Conservation (phyloP, 1,140 invertebrate genomes). For the Charaxes varanes region DNA sequence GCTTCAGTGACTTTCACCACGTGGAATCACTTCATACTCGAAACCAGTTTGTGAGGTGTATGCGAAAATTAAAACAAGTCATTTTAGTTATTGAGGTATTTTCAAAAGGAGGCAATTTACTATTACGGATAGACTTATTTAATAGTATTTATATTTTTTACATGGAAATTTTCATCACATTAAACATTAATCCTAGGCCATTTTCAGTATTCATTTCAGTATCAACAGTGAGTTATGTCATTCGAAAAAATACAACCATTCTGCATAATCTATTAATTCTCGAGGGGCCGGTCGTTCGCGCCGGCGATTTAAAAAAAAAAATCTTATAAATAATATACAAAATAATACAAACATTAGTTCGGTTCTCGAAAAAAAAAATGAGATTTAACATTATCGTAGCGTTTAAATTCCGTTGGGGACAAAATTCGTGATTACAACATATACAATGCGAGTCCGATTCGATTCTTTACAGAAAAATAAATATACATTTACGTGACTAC, state of each 20-base stretch:
- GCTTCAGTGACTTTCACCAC: conserved; percentile 20
- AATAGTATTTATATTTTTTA: conserved; percentile 73
- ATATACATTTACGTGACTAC: conserved; percentile 65
- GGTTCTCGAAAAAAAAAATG: conserved; percentile 45
- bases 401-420: conserved; percentile 44
- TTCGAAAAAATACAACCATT: conserved; percentile 69
- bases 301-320: conserved; percentile 66
- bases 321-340: conserved; percentile 74
- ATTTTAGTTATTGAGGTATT: conserved; percentile 65
- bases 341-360: conserved; percentile 72
- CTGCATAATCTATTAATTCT: conserved; percentile 63
- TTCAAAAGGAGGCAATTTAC: conserved; percentile 67
- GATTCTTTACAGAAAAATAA: conserved; percentile 69
- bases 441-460: conserved; percentile 49
- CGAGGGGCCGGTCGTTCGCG: conserved; percentile 29
- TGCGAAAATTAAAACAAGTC: conserved; percentile 48
- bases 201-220: conserved; percentile 63
- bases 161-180: conserved; percentile 73
- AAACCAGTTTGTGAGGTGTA: conserved; percentile 20
- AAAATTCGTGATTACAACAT: conserved; percentile 55
- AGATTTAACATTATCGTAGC: conserved; percentile 59
- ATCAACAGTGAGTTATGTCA: conserved; percentile 62
- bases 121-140: conserved; percentile 69
- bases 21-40: conserved; percentile 20
- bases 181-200: conserved; percentile 68